A percentile compares a stretch with the other conserved stretches of the same genome.
Evolutionary conservation across 2,888 invertebrate species (phyloP).

Genomic region (Prosopocoilus inquinatus): DNA sequence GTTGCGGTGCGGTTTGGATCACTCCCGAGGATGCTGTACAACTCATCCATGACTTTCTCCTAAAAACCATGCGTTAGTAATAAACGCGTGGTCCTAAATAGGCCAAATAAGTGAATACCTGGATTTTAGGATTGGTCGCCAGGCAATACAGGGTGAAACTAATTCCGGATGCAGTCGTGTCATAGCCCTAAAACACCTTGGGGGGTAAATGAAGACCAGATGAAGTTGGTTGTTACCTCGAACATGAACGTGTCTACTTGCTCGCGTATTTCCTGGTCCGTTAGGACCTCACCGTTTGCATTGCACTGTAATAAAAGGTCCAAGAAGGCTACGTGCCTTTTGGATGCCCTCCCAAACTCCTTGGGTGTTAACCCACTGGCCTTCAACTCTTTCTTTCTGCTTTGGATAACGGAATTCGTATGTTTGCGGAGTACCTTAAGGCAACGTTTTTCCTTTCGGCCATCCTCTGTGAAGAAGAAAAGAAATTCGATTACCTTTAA

Average conservation of each 20-base stretch:
- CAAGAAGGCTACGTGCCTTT: constrained; percentile 38
- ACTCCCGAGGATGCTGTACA: constrained; percentile 40
- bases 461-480: constrained; percentile 59
- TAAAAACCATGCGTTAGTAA: constrained; percentile 31
- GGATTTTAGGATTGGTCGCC: constrained; percentile 26
- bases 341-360: constrained; percentile 44
- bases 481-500: constrained; percentile 53
- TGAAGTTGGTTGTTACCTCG: constrained; percentile 14
- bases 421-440: constrained; percentile 54
- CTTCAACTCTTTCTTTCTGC: constrained; percentile 47
- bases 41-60: constrained; percentile 45
- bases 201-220: neutral
- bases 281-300: constrained; percentile 50
- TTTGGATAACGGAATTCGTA: constrained; percentile 57
- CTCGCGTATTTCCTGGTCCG: constrained; percentile 58
- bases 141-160: constrained; percentile 24
- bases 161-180: constrained; percentile 29
- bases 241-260: constrained; percentile 26
- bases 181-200: constrained; percentile 27
- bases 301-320: constrained; percentile 20
- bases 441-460: constrained; percentile 55
- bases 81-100: neutral
- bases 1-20: constrained; percentile 26
- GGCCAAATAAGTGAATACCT: constrained; percentile 21
- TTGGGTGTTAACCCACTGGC: constrained; percentile 7